Evolutionary conservation across 2,888 invertebrate species (phyloP), one percentile per base, ranked within the genome.

Genomic region (Cryptocheilus praepositus): DNA sequence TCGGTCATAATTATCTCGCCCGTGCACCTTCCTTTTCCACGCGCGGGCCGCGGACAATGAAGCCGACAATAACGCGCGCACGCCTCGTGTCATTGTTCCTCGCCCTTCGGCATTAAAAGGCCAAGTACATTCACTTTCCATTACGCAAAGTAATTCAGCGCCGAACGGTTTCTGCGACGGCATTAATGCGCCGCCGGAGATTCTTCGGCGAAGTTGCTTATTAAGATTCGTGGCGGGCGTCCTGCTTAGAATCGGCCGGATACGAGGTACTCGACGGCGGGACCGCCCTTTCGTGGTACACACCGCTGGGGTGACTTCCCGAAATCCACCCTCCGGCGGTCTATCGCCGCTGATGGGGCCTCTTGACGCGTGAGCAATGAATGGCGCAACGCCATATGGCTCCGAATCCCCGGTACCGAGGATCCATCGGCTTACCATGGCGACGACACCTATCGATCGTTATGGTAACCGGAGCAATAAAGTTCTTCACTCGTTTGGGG

Each of bases 281-380:
- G 49, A 16, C 49, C 49, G 49, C 49, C 49, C 49, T 18, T 18
- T 49, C 16, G 49, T 16, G 49, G 49, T 18, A 49, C 49, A 13
- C 49, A n/a, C 49, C 49, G 49, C 13, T 49, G 46, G 57, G 61
- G 61, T 66, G 58, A 44, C 53, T 43, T 43, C 45, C 22, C 36
- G 19, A 55, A 58, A 55, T 51, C 52, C 43, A 59, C 55, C 66
- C 68, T 67, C 61, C 65, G 61, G 54, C 25, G 46, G 25, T 58
- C 46, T 58, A 58, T 58, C 58, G 58, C 46, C 36, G 58, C 22
- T 45, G 71, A 67, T 61, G 68, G 65, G 67, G 65, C 70, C 70
- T 67, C 72, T 74, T 72, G 76, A 74, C 76, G 72, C 73, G 73
- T 70, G 71, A 78, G 72, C 72, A 72, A 79, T 74, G 74, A 76